Percentiles rank a stretch among this genome's conserved stretches.
Conservation (phyloP, 35 echinoderm and acorn worm species). For the Lytechinus variegatus region DNA sequence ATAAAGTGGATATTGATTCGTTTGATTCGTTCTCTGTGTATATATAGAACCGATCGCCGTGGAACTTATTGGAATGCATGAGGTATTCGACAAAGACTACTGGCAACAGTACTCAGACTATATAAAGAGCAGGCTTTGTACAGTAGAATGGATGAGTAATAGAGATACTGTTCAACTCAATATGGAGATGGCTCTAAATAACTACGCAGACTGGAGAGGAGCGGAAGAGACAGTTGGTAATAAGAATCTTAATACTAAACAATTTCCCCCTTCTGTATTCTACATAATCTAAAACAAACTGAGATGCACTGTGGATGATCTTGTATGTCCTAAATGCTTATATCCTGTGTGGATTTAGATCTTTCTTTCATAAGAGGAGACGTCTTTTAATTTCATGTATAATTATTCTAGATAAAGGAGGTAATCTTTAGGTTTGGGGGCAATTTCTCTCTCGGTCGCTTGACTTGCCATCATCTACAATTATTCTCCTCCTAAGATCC, state of each 20-base stretch:
- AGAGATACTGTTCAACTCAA: slow-evolving; percentile 29
- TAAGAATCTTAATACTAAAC: no score
- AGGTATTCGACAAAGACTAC: slow-evolving; percentile 44
- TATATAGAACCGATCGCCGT: slow-evolving; percentile 54
- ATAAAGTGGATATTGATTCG: background rate
- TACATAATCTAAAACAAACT: no score
- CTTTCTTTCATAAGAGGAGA: no score
- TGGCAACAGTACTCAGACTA: slow-evolving; percentile 56
- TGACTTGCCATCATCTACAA: background rate
- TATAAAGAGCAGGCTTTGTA: slow-evolving; percentile 33
- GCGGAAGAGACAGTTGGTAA: slow-evolving; percentile 32
- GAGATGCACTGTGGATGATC: no score
- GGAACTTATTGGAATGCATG: slow-evolving; percentile 54
- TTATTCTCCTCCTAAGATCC: background rate
- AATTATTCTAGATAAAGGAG: no score
- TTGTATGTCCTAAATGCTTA: no score
- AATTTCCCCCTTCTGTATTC: no score
- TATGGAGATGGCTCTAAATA: slow-evolving; percentile 39
- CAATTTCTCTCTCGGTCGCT: no score
- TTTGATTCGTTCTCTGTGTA: no score
- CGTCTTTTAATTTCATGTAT: no score
- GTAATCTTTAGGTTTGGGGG: no score
- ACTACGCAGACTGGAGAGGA: slow-evolving; percentile 51
- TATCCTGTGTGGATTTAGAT: no score
- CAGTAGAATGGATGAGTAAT: slow-evolving; percentile 31